Conservation (phyloP, 23 tunicate species). For the Diplosoma virens region DNA sequence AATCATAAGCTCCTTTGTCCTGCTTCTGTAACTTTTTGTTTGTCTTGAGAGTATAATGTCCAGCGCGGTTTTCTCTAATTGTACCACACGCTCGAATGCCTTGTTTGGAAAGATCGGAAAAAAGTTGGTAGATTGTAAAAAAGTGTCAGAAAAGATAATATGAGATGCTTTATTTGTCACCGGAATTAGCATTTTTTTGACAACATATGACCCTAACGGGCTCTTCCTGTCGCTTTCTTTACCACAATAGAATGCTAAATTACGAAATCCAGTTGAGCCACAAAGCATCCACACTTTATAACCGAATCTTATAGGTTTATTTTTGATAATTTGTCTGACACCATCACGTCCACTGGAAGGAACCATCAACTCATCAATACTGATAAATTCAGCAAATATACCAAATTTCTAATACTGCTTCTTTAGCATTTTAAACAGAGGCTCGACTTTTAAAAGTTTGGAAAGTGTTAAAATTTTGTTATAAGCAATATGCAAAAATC, state of each 20-base stretch:
- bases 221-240: background rate
- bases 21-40: constrained; percentile 7
- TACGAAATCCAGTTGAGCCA: too few relatives aligned
- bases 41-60: background rate
- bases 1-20: background rate
- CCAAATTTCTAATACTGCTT: too few relatives aligned
- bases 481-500: too few relatives aligned
- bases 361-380: too few relatives aligned
- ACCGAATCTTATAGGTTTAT: too few relatives aligned
- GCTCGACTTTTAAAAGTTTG: too few relatives aligned
- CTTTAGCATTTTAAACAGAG: too few relatives aligned
- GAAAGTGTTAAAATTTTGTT: too few relatives aligned
- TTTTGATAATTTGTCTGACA: too few relatives aligned
- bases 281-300: too few relatives aligned
- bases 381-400: too few relatives aligned
- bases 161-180: background rate
- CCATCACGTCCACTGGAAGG: too few relatives aligned
- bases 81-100: constrained; percentile 2
- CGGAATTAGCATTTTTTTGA: background rate
- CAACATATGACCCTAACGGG: background rate
- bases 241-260: background rate
- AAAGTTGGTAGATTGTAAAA: constrained; percentile 1
- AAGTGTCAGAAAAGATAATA: background rate
- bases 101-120: background rate
- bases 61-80: constrained; percentile 6